Evolutionary conservation across 2,888 invertebrate genomes (phyloP), one percentile per base, ranked within the genome.

Genomic region (Ophion slaviceki): DNA sequence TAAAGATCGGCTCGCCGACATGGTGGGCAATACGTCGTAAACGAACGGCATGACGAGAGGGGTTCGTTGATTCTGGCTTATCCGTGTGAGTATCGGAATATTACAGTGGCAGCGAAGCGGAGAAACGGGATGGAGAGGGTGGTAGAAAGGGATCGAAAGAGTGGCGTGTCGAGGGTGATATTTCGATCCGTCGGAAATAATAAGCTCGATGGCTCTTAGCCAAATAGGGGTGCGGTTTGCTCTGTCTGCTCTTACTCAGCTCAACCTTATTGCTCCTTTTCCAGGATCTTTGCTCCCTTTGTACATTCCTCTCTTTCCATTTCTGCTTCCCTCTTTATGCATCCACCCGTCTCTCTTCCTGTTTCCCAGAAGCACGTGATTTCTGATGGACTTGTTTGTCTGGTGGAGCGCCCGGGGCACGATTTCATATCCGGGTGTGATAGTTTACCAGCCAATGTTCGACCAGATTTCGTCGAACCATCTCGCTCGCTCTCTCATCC

Each of bases 311-410:
- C 47, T 14, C 36, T 71, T 40, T 53, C 67, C 71, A 64, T 28
- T 75, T 67, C 28, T 47, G 45, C 62, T 68, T 45, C 32, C 0
- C n/a, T 17, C 59, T 14, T 59, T 2, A 17, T 17, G 10, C n/a
- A 10, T 68, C 24, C 61, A 17, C 20, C 64, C 40, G 24, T 72
- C 57, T 72, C 77, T 72, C 68, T 76, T 77, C 71, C 71, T 77
- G 77, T 77, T 68, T 72, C 67, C 66, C 10, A 20, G 57, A 78
- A 45, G 67, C 57, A 28, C 78, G 66, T 66, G 67, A 82, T n/a
- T 75, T 87, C 90, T 89, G 91, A 91, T 91, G 90, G 90, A 91
- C 91, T 90, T 91, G 90, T 91, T 91, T 91, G 91, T 88, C 88
- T 85, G 87, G 28, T 36, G 24, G 32, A 75, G 36, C 72, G 24